Evolutionary conservation across 2,113 vertebrate species (phyloP), one percentile per base, ranked within the genome.

Genomic region (Callorhinus ursinus): DNA sequence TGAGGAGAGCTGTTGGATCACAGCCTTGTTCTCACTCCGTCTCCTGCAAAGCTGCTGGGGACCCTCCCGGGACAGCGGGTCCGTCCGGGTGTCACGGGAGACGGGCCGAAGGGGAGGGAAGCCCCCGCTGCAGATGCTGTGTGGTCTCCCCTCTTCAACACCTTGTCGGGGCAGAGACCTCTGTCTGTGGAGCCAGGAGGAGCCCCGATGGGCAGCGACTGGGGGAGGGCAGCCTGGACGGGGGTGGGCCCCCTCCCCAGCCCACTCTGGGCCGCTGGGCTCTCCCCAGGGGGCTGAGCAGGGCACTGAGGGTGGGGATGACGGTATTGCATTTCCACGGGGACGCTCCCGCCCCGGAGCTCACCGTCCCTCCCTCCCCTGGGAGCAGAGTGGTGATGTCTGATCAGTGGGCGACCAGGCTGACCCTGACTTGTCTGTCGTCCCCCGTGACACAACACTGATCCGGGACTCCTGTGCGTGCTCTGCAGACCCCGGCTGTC

Each of bases 31-130:
- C 72, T 80, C n/a, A 0, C 22, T 2, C 1, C 6, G 4, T 19
- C n/a, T 93, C 59, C 31, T 39, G 46, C 65, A 12, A 26, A 24
- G 63, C 53, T 31, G 16, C 61, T 8, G 12, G 13, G 65, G 39
- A 22, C n/a, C 24, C 39, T 55, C 22, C 9, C 18, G 7, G 77
- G 49, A 11, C 7, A 12, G 46, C 7, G 46, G 46, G 46, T 28
- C 53, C 2, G 46, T 28, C 53, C 1, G 2, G 28, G 22, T 12
- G 0, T 1, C 55, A 1, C 0, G 2, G 26, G 57, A 31, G 33
- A 16, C 0, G 4, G 1, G n/a, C 4, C 0, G 26, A 39, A 31
- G 2, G 0, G 2, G 46, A 21, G 21, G 14, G 57, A 14, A 24
- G 69, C 1, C 33, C 46, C 11, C 19, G 33, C 51, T 11, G 13